Percentiles rank a stretch among this genome's conserved stretches.
Evolutionary conservation across 2,888 invertebrate species (phyloP).

Genomic region (Hemicrepidius hirtus): DNA sequence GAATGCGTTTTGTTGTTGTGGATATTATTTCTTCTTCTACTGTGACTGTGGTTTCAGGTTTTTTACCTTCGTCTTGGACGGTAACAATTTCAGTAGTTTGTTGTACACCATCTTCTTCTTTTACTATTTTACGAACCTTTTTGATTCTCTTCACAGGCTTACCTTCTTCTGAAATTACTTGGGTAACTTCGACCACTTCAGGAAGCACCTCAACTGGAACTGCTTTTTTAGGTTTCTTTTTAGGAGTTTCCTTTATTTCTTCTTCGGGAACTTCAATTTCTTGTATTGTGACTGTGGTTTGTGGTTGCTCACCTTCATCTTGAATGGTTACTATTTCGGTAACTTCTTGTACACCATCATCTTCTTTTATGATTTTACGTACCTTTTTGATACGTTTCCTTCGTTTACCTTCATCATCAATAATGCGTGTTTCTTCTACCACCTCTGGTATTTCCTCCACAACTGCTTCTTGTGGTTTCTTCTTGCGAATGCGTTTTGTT

Average conservation of each 20-base stretch:
- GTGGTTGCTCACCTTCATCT: slow-evolving; percentile 67
- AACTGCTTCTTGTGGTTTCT: slow-evolving; percentile 57
- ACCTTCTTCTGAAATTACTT: no score
- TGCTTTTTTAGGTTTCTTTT: slow-evolving; percentile 66
- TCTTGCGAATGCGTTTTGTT: slow-evolving; percentile 58
- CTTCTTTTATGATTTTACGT: slow-evolving; percentile 46
- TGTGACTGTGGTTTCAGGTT: slow-evolving; percentile 68
- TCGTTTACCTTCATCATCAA: slow-evolving; percentile 52
- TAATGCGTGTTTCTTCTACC: slow-evolving; percentile 69
- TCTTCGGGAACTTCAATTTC: slow-evolving; percentile 61
- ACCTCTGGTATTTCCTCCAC: slow-evolving; percentile 67
- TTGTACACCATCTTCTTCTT: slow-evolving; percentile 59
- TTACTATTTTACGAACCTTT: slow-evolving; percentile 40
- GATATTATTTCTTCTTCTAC: slow-evolving; percentile 51
- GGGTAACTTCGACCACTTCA: no score
- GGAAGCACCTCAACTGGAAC: slow-evolving; percentile 59
- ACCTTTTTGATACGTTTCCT: slow-evolving; percentile 62
- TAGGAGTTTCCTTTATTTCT: slow-evolving; percentile 63
- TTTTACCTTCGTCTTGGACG: slow-evolving; percentile 67
- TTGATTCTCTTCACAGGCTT: no score
- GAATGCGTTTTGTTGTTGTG: slow-evolving; percentile 56
- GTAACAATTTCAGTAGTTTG: slow-evolving; percentile 65
- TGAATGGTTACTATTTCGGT: slow-evolving; percentile 67
- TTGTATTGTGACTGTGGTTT: slow-evolving; percentile 64
- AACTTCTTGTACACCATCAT: slow-evolving; percentile 63